Evolutionary conservation across 2,888 invertebrate genomes (phyloP), one percentile per base, ranked within the genome.

Genomic region (Pilophorus perplexus): DNA sequence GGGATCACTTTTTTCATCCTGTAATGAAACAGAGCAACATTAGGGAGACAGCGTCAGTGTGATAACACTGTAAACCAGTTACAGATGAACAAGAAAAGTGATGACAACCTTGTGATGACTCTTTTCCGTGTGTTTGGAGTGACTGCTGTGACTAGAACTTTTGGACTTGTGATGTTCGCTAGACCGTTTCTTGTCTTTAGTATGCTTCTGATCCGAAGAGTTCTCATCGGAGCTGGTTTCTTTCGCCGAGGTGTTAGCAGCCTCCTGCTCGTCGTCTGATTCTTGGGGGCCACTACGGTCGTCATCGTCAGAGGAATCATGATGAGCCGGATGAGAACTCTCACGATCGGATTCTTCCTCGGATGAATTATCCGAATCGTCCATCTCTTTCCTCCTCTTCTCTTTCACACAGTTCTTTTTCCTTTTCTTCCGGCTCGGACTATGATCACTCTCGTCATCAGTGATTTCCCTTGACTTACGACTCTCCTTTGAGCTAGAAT

Each of bases 321-420:
- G 52, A 3, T 28, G 52, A 12, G 16, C 28, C 14, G 16, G 52
- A 2, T 25, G 27, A 14, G 14, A 10, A 3, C 22, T 46, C 1
- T 25, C 27, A 10, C 25, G 27, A 3, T 52, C 64, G 10, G 16
- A 14, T n/a, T 5, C 64, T 16, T 2, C 37, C 16, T 37, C 37
- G 8, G 14, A 3, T 1, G 50, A 6, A 18, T 12, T 37, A 12
- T 38, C 40, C 25, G 64, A 52, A 14, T 50, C 50, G 20, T 37
- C 25, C 1, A 25, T 23, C n/a, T 55, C 40, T 2, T 23, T 18
- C 25, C 46, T 55, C 18, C 57, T 55, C 44, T 18, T 55, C 33
- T 57, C 57, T 44, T 57, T 57, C 25, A 57, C 44, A 28, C 66
- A 57, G 22, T 18, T 25, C 66, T 66, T 66, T 14, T 66, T 57